phyloP scores from a whole-genome alignment of 2,888 invertebrate genomes.

The Nomada ruficornis region DNA sequence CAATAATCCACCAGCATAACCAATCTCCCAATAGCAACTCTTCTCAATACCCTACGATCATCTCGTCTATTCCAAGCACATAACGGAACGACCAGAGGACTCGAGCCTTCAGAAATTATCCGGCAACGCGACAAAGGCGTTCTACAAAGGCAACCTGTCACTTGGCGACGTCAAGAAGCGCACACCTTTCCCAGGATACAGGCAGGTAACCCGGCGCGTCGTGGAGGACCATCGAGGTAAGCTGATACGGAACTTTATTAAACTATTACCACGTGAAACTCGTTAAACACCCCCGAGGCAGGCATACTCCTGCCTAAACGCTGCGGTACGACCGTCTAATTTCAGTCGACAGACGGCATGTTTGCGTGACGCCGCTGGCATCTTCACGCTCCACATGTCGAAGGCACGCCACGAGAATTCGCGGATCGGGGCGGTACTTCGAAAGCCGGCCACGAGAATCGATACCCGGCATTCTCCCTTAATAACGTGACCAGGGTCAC shows the following conservation, averaged over 20 bases:
- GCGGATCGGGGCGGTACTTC: constrained; percentile 36
- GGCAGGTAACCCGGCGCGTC: too few relatives aligned
- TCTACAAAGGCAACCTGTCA: too few relatives aligned
- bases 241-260: constrained; percentile 35
- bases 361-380: constrained; percentile 72
- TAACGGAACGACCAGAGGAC: not conserved
- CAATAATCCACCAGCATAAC: too few relatives aligned
- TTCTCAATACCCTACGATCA: too few relatives aligned
- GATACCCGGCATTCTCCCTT: constrained; percentile 58
- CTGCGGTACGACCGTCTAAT: constrained; percentile 61
- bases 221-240: not conserved
- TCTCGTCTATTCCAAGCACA: not conserved
- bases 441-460: constrained; percentile 42
- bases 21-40: too few relatives aligned
- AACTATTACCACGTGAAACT: constrained; percentile 46
- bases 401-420: constrained; percentile 70
- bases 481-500: constrained; percentile 45
- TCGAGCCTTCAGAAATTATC: constrained; percentile 11
- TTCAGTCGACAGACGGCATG: constrained; percentile 61
- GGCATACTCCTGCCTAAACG: constrained; percentile 27
- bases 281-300: constrained; percentile 40
- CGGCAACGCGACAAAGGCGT: not conserved
- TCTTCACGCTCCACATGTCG: constrained; percentile 70
- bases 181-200: too few relatives aligned
- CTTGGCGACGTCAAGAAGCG: too few relatives aligned